Conservation (phyloP, 2,888 invertebrate species). For the Ellobium chinense region DNA sequence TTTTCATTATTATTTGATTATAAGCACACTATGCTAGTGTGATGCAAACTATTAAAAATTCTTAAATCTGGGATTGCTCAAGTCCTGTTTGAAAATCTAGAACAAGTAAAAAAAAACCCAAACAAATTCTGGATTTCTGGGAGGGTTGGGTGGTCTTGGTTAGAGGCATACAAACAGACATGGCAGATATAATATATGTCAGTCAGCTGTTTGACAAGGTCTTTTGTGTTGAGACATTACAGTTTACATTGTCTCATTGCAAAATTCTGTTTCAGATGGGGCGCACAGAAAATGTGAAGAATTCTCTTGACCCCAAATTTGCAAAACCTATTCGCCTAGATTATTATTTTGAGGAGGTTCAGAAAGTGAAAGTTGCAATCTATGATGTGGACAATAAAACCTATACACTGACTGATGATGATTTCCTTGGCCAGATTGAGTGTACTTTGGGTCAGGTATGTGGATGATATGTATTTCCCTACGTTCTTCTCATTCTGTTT, state of each 20-base stretch:
- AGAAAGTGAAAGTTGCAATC: conserved; percentile 81
- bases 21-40: too few species aligned
- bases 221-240: neutral
- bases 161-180: too few species aligned
- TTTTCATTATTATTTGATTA: too few species aligned
- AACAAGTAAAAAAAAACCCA: too few species aligned
- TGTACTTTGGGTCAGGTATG: conserved; percentile 76
- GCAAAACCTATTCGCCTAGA: conserved; percentile 80
- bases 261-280: conserved; percentile 69
- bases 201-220: too few species aligned
- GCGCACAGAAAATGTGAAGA: conserved; percentile 78
- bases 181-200: too few species aligned
- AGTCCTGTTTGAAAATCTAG: too few species aligned
- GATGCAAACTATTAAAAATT: too few species aligned
- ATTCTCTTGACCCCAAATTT: conserved; percentile 76
- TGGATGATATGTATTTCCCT: neutral
- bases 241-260: neutral
- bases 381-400: conserved; percentile 77
- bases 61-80: too few species aligned
- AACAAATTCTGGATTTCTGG: too few species aligned
- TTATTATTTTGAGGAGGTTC: conserved; percentile 83
- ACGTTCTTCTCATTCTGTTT: neutral
- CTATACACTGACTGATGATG: conserved; percentile 68
- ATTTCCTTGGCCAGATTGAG: conserved; percentile 74
- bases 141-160: too few species aligned